Evolutionary conservation across 1,140 invertebrate species (phyloP).

Genomic region (Hylaeus anthracinus): DNA sequence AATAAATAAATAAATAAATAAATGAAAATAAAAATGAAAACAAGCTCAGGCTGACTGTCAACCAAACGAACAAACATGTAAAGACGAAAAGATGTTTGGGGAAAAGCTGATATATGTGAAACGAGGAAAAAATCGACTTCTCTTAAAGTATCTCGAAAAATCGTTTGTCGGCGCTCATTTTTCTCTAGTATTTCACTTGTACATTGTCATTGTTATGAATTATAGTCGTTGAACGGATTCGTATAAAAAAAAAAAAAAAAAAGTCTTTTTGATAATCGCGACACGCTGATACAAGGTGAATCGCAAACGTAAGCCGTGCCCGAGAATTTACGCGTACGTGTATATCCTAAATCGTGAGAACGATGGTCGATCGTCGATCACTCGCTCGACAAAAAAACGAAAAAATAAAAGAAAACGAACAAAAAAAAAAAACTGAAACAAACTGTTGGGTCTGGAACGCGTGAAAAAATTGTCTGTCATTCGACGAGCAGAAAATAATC

Average conservation of each 20-base stretch:
- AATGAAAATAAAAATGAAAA: background rate
- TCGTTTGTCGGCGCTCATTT: constrained; percentile 40
- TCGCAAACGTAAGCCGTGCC: constrained; percentile 21
- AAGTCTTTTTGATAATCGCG: constrained; percentile 42
- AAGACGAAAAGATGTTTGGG: background rate
- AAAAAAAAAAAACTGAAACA: no score
- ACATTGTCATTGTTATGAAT: constrained; percentile 50
- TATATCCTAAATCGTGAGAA: background rate
- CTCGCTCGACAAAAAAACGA: no score
- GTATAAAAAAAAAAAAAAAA: constrained; percentile 18
- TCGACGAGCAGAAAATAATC: background rate
- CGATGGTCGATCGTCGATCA: background rate
- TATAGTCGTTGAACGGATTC: constrained; percentile 49
- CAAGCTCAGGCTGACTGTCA: constrained; percentile 11
- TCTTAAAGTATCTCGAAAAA: background rate
- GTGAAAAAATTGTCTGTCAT: background rate
- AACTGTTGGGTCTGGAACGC: background rate
- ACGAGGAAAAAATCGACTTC: constrained; percentile 13
- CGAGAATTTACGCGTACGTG: constrained; percentile 6
- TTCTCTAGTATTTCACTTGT: constrained; percentile 44
- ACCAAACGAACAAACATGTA: background rate
- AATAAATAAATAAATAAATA: no score
- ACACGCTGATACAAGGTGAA: constrained; percentile 32
- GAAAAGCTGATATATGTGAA: background rate
- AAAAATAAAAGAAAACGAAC: no score